A percentile compares a stretch with the other conserved stretches of the same genome.
Conservation (phyloP, 2,113 vertebrate genomes). For the Hipposideros armiger region DNA sequence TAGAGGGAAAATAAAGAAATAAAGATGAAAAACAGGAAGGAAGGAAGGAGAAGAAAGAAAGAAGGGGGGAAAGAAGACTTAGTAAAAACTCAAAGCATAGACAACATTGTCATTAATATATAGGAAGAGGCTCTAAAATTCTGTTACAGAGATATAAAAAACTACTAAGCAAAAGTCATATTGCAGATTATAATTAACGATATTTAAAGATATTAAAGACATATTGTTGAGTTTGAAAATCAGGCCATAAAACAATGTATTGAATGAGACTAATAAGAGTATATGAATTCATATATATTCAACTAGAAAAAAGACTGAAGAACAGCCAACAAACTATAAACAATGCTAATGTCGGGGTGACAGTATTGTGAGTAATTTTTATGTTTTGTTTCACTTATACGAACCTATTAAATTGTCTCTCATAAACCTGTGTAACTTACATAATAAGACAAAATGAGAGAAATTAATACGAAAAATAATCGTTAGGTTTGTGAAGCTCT, state of each 20-base stretch:
- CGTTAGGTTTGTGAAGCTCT: not conserved
- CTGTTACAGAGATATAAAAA: not conserved
- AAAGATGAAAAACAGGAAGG: not conserved
- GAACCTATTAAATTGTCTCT: not conserved
- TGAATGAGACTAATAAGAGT: not conserved
- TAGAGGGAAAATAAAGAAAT: not conserved
- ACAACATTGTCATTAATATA: not conserved
- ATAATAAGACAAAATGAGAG: not conserved
- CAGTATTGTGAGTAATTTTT: not conserved
- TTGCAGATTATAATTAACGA: not conserved
- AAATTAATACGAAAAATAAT: not conserved
- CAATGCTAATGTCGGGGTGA: not conserved
- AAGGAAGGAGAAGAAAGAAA: too few relatives aligned
- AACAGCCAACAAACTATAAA: not conserved
- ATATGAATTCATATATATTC: not conserved
- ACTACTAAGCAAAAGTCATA: not conserved
- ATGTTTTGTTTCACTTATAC: not conserved
- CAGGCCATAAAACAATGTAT: not conserved
- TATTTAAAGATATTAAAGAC: not conserved
- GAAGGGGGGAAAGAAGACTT: not conserved
- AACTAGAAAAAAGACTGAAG: conserved; percentile 53
- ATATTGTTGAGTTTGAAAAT: not conserved
- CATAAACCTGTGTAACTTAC: not conserved
- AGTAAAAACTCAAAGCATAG: not conserved
- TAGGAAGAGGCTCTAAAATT: not conserved